phyloP scores from a whole-genome alignment of 2,797 vertebrate species.

The Notolabrus celidotus region DNA sequence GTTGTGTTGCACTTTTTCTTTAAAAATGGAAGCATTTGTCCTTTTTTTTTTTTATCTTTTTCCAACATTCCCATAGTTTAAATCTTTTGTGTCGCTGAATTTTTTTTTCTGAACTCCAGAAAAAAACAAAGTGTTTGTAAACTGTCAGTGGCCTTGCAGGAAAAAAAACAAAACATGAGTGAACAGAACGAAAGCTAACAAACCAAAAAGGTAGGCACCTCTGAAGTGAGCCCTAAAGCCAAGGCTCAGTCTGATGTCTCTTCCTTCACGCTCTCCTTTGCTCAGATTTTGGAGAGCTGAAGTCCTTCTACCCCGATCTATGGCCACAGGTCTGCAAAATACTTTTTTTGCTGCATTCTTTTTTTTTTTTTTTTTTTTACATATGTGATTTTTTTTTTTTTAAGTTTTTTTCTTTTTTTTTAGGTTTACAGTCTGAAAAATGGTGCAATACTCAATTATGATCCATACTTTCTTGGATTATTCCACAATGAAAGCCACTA shows the following conservation, averaged over 20 bases:
- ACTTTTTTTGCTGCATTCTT: conserved; percentile 80
- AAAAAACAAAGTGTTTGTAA: conserved; percentile 93
- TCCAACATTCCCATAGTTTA: conserved; percentile 78
- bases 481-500: conserved; percentile 97
- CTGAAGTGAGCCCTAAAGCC: conserved; percentile 83
- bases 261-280: conserved; percentile 70
- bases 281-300: conserved; percentile 84
- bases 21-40: conserved; percentile 90
- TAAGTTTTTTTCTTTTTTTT: conserved; percentile 74
- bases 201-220: conserved; percentile 86
- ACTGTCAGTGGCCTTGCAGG: conserved; percentile 90
- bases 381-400: conserved; percentile 80
- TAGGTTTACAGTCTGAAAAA: conserved; percentile 86
- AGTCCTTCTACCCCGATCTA: conserved; percentile 89
- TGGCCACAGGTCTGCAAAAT: conserved; percentile 93
- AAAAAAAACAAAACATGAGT: conserved; percentile 59
- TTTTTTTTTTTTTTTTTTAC: conserved; percentile 46
- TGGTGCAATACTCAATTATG: conserved; percentile 96
- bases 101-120: conserved; percentile 86
- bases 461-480: conserved; percentile 91
- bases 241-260: conserved; percentile 79
- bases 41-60: conserved; percentile 56
- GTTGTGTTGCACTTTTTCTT: conserved; percentile 78
- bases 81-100: conserved; percentile 75
- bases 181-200: conserved; percentile 74